A percentile compares a stretch with the other conserved stretches of the same genome.
Conservation (phyloP, 2,888 invertebrate genomes). For the Agrochola lychnidis region DNA sequence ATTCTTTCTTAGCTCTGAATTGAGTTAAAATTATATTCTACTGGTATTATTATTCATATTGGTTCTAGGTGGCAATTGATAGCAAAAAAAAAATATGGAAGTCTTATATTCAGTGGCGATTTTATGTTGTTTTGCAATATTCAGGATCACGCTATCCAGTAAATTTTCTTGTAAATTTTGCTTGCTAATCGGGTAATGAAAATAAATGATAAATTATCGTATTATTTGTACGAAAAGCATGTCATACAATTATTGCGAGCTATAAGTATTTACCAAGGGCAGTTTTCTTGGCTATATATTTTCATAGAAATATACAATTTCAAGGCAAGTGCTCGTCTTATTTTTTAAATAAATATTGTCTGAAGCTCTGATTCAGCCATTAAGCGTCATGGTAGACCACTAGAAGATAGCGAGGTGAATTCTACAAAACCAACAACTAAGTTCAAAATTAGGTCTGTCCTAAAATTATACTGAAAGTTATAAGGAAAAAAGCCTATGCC, state of each 20-base stretch:
- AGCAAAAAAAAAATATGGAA: not conserved
- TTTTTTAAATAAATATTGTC: not conserved
- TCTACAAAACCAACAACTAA: not conserved
- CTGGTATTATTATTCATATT: not conserved
- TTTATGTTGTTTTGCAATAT: not conserved
- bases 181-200: not conserved
- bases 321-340: constrained; percentile 1
- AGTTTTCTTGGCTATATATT: not conserved
- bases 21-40: too few relatives aligned
- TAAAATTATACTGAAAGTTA: not conserved
- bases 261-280: constrained; percentile 8
- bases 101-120: not conserved
- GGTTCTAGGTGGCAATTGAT: not conserved
- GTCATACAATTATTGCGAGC: constrained; percentile 5
- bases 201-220: not conserved
- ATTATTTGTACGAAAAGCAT: not conserved
- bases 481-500: too few relatives aligned
- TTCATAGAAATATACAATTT: constrained; percentile 18
- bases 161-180: not conserved
- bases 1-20: not conserved
- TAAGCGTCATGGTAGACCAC: not conserved
- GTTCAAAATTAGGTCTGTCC: accelerated
- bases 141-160: not conserved
- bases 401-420: accelerated
- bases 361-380: not conserved